Conservation (phyloP, 2,888 invertebrate species). For the Tanypteryx hageni region DNA sequence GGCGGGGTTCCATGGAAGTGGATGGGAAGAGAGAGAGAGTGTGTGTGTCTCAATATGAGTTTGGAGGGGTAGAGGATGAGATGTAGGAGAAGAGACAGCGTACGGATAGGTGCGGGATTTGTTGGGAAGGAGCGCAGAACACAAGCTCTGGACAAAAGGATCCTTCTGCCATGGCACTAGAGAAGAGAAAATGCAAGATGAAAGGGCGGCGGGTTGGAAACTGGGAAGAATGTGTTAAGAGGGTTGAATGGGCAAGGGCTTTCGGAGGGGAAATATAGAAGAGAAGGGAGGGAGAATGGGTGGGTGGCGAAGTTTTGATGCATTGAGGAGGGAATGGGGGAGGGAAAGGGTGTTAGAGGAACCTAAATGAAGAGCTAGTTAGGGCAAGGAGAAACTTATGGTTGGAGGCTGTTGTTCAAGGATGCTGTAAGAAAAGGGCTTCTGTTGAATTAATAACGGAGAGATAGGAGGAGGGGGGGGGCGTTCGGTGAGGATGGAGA, state of each 20-base stretch:
- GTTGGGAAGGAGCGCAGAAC: not conserved
- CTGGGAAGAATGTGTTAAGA: too few species aligned
- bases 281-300: not conserved
- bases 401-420: slow-evolving; percentile 9
- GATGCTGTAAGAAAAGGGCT: slow-evolving; percentile 8
- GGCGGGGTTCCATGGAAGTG: not conserved
- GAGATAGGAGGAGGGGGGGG: not conserved
- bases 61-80: not conserved
- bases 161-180: not conserved
- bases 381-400: slow-evolving; percentile 24
- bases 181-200: too few species aligned
- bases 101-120: not conserved
- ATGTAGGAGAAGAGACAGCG: not conserved
- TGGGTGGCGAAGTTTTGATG: slow-evolving; percentile 11
- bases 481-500: not conserved
- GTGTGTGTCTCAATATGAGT: not conserved
- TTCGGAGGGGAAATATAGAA: not conserved
- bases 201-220: too few species aligned
- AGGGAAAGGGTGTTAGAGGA: not conserved
- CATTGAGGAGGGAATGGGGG: not conserved
- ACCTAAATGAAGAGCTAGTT: slow-evolving; percentile 13
- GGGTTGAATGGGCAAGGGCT: too few species aligned
- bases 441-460: not conserved
- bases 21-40: not conserved
- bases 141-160: not conserved